Percentiles rank a stretch among this genome's conserved stretches.
phyloP scores from a whole-genome alignment of 23 tunicate species.

The Styela plicata region DNA sequence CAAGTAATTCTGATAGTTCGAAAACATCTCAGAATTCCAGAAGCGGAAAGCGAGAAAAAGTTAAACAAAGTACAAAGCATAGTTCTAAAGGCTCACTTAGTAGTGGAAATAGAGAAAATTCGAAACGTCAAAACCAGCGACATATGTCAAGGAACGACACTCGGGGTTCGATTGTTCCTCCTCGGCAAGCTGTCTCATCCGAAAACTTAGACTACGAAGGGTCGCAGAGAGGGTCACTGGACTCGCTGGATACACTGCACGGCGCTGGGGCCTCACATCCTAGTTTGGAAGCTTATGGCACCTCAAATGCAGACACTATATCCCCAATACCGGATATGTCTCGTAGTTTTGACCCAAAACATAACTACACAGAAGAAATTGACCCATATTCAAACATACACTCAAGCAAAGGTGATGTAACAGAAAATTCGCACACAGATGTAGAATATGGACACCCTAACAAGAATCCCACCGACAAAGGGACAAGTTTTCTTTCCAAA shows the following conservation, averaged over 20 bases:
- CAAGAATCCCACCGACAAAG: not conserved
- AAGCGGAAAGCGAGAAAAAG: not conserved
- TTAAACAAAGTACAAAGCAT: not conserved
- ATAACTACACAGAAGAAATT: not conserved
- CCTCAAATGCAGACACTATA: not conserved
- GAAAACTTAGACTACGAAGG: not conserved
- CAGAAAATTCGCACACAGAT: not conserved
- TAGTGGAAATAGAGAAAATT: not conserved
- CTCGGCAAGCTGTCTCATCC: not conserved
- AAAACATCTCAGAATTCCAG: not conserved
- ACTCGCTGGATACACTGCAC: not conserved
- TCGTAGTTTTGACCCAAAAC: not conserved
- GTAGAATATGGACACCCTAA: not conserved
- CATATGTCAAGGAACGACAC: not conserved
- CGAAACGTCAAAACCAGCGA: not conserved
- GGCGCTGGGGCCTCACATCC: not conserved
- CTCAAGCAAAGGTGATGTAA: not conserved
- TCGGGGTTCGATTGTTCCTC: slow-evolving; percentile 12
- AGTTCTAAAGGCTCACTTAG: not conserved
- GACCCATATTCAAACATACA: not conserved
- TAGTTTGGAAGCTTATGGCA: not conserved
- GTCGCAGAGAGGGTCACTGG: not conserved
- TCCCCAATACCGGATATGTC: not conserved
- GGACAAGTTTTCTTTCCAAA: not conserved
- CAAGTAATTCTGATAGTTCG: not conserved